Percentiles rank a stretch among this genome's conserved stretches.
These are phyloP conservation scores for Halictus ligatus DNA, from an alignment of 2,888 invertebrate species.

Conservation along the genomic window DNA sequence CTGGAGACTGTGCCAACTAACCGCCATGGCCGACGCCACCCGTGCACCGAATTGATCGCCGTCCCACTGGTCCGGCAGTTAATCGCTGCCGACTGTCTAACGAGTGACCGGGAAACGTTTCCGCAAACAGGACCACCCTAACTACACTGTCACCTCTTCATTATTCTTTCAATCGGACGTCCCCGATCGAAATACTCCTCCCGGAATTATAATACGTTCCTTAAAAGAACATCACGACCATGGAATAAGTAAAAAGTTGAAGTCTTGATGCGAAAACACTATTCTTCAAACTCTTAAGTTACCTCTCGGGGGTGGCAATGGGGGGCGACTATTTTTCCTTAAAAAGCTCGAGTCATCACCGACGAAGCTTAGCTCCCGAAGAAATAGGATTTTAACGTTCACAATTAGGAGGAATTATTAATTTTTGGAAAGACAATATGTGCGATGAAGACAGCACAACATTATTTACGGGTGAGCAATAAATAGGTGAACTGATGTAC, in stretches of 20 bases:
- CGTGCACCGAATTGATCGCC: conserved; percentile 68
- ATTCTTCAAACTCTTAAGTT: background rate
- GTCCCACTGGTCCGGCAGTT: conserved; percentile 48
- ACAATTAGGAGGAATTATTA: background rate
- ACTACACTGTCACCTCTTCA: background rate
- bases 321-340: no score
- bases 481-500: background rate
- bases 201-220: background rate
- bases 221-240: background rate
- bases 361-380: no score
- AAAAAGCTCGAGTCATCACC: background rate
- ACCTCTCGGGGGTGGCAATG: background rate
- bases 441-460: background rate
- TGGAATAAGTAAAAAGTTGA: background rate
- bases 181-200: no score
- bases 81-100: conserved; percentile 61
- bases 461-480: background rate
- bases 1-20: conserved; percentile 76
- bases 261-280: no score
- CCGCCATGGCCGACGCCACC: conserved; percentile 66
- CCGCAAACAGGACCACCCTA: background rate
- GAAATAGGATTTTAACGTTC: background rate
- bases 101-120: conserved; percentile 26
- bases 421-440: background rate
- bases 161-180: background rate